A percentile compares a stretch with the other conserved stretches of the same genome.
Conservation (phyloP, 2,888 invertebrate genomes). For the Diarsia rubi region DNA sequence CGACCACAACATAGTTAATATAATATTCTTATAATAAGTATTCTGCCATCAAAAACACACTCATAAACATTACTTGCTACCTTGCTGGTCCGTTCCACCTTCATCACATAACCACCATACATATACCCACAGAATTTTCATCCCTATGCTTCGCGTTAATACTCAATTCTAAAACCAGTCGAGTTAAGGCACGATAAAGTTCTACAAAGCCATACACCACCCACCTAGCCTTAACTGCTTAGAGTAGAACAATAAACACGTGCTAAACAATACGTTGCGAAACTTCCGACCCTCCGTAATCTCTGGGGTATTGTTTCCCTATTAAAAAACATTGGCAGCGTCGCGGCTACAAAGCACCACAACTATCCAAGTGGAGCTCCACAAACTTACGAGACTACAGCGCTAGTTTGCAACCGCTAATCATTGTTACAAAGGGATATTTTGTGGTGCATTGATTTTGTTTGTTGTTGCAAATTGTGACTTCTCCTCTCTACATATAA, state of each 20-base stretch:
- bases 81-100: neutral
- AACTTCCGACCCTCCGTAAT: conserved; percentile 51
- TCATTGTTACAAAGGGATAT: conserved; percentile 69
- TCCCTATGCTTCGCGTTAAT: neutral
- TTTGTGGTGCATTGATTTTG: conserved; percentile 37
- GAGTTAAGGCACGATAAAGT: conserved; percentile 11
- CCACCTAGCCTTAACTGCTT: conserved; percentile 15
- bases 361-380: conserved; percentile 68
- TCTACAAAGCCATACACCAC: conserved; percentile 5
- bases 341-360: conserved; percentile 36
- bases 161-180: conserved; percentile 6
- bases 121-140: neutral
- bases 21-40: too few relatives aligned
- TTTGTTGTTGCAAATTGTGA: neutral
- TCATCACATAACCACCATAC: neutral
- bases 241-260: conserved; percentile 48
- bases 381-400: conserved; percentile 61
- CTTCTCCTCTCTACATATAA: neutral
- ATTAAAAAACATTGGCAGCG: conserved; percentile 56
- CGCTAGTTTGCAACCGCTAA: conserved; percentile 63
- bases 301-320: conserved; percentile 50
- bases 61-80: neutral
- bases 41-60: neutral
- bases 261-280: conserved; percentile 41
- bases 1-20: too few relatives aligned